phyloP scores from a whole-genome alignment of 2,888 invertebrate genomes.

The Scrobipalpa atriplicella region DNA sequence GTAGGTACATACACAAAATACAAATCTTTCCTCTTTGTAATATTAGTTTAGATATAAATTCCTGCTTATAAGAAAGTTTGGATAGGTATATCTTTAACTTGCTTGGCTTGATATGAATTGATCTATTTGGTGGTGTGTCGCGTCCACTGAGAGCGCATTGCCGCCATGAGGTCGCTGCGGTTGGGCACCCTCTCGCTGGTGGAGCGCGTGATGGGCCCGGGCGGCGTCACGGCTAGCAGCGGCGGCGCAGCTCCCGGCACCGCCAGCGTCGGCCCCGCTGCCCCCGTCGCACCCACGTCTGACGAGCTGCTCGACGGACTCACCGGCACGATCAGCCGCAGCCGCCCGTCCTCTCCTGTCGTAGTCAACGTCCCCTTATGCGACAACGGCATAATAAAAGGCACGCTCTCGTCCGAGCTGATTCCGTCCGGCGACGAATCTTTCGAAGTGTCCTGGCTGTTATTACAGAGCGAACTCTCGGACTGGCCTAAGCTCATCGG shows the following conservation, averaged over 20 bases:
- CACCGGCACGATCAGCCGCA: conserved; percentile 85
- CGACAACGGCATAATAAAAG: conserved; percentile 86
- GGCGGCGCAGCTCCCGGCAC: conserved; percentile 71
- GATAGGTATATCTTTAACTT: conserved; percentile 26
- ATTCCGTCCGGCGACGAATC: conserved; percentile 67
- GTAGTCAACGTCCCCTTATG: conserved; percentile 85
- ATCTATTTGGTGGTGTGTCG: conserved; percentile 92
- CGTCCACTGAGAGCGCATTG: conserved; percentile 92
- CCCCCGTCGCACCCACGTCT: conserved; percentile 58
- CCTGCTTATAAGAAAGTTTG: too few species aligned
- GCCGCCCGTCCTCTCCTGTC: conserved; percentile 83
- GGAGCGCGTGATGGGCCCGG: conserved; percentile 87
- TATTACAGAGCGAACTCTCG: conserved; percentile 62
- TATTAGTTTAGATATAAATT: too few species aligned
- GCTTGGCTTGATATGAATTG: background rate
- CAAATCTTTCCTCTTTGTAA: too few species aligned
- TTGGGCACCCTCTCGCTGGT: conserved; percentile 94
- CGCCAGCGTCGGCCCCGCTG: conserved; percentile 77
- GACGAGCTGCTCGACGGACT: conserved; percentile 72
- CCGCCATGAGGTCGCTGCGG: conserved; percentile 92
- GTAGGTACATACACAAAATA: too few species aligned
- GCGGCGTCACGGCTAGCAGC: conserved; percentile 69
- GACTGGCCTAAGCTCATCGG: conserved; percentile 70
- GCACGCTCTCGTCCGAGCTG: conserved; percentile 72
- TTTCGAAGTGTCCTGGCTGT: conserved; percentile 73